These are phyloP conservation scores for Acronicta leporina DNA, from an alignment of 2,888 invertebrate species.

Conservation along the genomic window DNA sequence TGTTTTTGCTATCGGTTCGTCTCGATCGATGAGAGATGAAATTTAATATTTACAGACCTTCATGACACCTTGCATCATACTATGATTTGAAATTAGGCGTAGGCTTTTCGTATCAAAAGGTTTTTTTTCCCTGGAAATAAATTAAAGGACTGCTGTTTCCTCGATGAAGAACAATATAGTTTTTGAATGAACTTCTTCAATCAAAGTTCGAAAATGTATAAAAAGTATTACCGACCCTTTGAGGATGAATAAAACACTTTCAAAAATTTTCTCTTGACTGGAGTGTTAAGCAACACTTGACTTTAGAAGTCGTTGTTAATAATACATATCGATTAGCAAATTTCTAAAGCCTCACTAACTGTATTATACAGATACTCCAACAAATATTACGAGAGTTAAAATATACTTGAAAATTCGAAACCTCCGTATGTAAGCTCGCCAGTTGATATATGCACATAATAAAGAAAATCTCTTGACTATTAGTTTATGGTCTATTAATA, in stretches of 20 bases:
- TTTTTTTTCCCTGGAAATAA: no score
- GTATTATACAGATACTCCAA: slow-evolving; percentile 48
- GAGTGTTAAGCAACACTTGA: slow-evolving; percentile 36
- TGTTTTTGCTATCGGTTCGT: not conserved
- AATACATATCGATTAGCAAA: slow-evolving; percentile 39
- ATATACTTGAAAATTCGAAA: slow-evolving; percentile 31
- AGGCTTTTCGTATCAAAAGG: no score
- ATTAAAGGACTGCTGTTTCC: no score
- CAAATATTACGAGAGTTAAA: slow-evolving; percentile 36
- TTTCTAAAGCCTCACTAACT: slow-evolving; percentile 39
- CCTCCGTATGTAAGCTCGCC: slow-evolving; percentile 3
- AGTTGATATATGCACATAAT: not conserved
- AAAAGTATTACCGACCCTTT: slow-evolving; percentile 9
- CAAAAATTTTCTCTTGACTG: slow-evolving; percentile 35
- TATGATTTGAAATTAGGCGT: no score
- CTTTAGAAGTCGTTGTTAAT: slow-evolving; percentile 38
- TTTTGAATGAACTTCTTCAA: slow-evolving; percentile 32
- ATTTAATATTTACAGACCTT: not conserved
- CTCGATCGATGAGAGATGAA: not conserved
- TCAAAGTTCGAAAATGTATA: slow-evolving; percentile 24
- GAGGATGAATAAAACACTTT: slow-evolving; percentile 1
- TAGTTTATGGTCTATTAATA: slow-evolving; percentile 43
- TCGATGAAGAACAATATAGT: no score
- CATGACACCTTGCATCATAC: not conserved
- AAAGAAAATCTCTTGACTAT: slow-evolving; percentile 14